Conservation (phyloP, 2,888 invertebrate genomes). For the Hirtodrosophila duncani region DNA sequence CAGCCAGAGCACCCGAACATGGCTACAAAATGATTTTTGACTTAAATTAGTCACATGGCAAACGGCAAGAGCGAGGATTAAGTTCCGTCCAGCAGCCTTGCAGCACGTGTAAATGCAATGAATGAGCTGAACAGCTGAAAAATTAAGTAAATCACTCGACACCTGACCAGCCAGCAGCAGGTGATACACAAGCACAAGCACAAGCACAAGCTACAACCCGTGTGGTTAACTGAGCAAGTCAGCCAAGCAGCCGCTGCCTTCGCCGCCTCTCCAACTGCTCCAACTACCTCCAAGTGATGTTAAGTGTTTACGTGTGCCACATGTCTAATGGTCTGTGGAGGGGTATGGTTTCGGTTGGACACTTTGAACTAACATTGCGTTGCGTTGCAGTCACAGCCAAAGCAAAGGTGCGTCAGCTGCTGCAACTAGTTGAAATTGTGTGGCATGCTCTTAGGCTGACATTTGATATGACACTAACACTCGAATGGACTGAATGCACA, state of each 20-base stretch:
- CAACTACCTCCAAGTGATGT: neutral
- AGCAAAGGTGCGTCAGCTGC: conserved; percentile 25
- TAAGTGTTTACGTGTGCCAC: conserved; percentile 71
- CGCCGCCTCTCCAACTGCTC: neutral
- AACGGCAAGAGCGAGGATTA: too few species aligned
- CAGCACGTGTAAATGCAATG: conserved; percentile 26
- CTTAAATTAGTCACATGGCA: conserved; percentile 52
- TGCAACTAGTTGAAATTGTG: conserved; percentile 7
- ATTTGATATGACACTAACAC: conserved; percentile 9
- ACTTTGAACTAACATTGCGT: conserved; percentile 32
- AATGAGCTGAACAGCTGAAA: conserved; percentile 36
- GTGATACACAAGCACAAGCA: neutral
- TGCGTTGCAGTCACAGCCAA: conserved; percentile 12
- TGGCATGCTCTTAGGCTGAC: conserved; percentile 14
- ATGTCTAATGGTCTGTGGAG: conserved; percentile 40
- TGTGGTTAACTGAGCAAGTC: too few species aligned
- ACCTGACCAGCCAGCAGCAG: conserved; percentile 22
- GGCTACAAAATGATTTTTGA: conserved; percentile 14
- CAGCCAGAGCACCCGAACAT: conserved; percentile 30
- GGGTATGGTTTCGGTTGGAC: conserved; percentile 2
- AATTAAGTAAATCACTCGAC: conserved; percentile 51
- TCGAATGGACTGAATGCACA: too few species aligned
- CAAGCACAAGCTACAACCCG: too few species aligned
- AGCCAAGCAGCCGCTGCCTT: too few species aligned
- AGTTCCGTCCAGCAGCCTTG: conserved; percentile 1